A percentile compares a stretch with the other conserved stretches of the same genome.
Evolutionary conservation across 2,888 invertebrate species (phyloP).

Genomic region (Drosophila parthenogenetica): DNA sequence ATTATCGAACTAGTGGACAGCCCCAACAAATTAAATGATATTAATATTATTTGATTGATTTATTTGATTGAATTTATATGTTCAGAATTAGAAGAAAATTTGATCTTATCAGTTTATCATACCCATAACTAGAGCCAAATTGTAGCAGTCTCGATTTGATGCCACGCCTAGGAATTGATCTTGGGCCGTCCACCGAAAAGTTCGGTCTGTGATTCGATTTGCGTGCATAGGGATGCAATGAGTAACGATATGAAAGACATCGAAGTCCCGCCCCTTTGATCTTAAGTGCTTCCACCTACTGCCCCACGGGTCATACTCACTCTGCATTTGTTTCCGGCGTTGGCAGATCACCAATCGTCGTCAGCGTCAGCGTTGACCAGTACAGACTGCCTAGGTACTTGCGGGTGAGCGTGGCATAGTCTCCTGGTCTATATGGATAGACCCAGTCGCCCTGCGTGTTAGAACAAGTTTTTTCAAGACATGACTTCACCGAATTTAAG

Average conservation of each 20-base stretch:
- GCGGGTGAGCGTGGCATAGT: slow-evolving; percentile 94
- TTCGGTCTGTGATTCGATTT: slow-evolving; percentile 83
- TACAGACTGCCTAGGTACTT: slow-evolving; percentile 97
- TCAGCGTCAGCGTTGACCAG: slow-evolving; percentile 98
- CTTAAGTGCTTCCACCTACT: neutral
- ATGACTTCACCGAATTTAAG: no score
- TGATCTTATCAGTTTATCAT: slow-evolving; percentile 86
- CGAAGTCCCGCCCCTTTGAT: slow-evolving; percentile 27
- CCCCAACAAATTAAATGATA: slow-evolving; percentile 82
- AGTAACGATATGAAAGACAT: slow-evolving; percentile 20
- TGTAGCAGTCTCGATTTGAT: slow-evolving; percentile 96
- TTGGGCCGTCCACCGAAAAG: slow-evolving; percentile 91
- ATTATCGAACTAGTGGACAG: slow-evolving; percentile 83
- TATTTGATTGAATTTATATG: neutral
- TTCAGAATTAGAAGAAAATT: slow-evolving; percentile 17
- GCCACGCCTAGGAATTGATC: slow-evolving; percentile 95
- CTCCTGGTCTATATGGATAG: slow-evolving; percentile 94
- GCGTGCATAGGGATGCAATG: slow-evolving; percentile 23
- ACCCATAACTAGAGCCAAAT: slow-evolving; percentile 96
- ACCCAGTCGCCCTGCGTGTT: slow-evolving; percentile 92
- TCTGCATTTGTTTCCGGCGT: slow-evolving; percentile 98
- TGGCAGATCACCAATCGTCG: slow-evolving; percentile 97
- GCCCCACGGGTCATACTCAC: slow-evolving; percentile 88
- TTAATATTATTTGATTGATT: slow-evolving; percentile 57
- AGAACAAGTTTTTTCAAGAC: neutral